Percentiles rank a stretch among this genome's conserved stretches.
Conservation (phyloP, 2,113 vertebrate genomes). For the Hiodon alosoides region DNA sequence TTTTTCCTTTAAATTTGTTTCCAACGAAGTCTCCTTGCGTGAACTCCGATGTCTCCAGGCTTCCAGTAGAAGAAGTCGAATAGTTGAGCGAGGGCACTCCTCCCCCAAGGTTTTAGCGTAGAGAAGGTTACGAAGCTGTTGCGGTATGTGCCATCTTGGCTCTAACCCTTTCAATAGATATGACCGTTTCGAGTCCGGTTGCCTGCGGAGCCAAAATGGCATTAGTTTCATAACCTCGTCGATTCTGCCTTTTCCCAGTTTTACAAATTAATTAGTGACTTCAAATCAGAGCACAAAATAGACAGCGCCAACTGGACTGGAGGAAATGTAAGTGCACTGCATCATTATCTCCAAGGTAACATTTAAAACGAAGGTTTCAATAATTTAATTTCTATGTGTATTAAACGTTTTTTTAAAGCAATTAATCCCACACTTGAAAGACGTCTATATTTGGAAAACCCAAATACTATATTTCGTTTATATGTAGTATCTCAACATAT, state of each 20-base stretch:
- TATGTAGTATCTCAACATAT: too few species aligned
- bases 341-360: not conserved
- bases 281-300: not conserved
- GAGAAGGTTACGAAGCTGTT: slow-evolving; percentile 36
- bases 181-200: not conserved
- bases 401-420: too few species aligned
- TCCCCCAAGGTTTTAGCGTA: slow-evolving; percentile 45
- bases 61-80: slow-evolving; percentile 35
- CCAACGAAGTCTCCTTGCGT: not conserved
- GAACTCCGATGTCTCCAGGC: slow-evolving; percentile 25
- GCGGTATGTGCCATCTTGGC: slow-evolving; percentile 50
- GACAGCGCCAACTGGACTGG: slow-evolving; percentile 35
- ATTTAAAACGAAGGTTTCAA: too few species aligned
- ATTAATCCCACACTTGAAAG: too few species aligned
- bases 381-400: too few species aligned
- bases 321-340: slow-evolving; percentile 27
- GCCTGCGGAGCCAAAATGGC: slow-evolving; percentile 48
- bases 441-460: too few species aligned
- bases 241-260: slow-evolving; percentile 19
- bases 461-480: too few species aligned
- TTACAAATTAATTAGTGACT: slow-evolving; percentile 11
- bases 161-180: slow-evolving; percentile 22
- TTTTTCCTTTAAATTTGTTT: slow-evolving; percentile 14
- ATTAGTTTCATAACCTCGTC: slow-evolving; percentile 47
- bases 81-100: slow-evolving; percentile 52